Evolutionary conservation across 2,113 vertebrate genomes (phyloP).

Genomic region (Mola mola): DNA sequence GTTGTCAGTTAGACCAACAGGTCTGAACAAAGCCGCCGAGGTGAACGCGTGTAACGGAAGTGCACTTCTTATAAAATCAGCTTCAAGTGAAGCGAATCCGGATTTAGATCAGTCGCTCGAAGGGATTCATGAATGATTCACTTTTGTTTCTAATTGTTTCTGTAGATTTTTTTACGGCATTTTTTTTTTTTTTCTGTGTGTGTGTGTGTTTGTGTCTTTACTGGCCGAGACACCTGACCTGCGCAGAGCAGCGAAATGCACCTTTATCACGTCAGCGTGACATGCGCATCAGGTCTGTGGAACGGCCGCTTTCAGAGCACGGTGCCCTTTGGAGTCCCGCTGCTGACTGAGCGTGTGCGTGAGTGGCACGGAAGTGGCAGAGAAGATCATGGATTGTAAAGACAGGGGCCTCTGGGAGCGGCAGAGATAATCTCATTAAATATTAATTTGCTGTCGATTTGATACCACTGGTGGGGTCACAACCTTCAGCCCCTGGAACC

Average conservation of each 20-base stretch:
- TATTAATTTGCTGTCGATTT: constrained; percentile 31
- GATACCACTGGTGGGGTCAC: neutral
- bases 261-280: neutral
- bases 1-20: no score
- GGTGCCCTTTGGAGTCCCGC: constrained; percentile 30
- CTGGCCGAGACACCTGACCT: neutral
- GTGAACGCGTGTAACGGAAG: no score
- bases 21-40: no score
- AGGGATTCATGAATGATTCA: no score
- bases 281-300: no score
- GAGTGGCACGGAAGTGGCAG: no score
- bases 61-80: no score
- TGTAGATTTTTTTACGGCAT: neutral
- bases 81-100: no score
- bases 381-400: neutral
- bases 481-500: no score
- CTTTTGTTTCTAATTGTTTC: no score
- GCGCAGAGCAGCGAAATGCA: neutral
- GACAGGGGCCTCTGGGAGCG: neutral
- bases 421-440: constrained; percentile 51
- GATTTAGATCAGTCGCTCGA: no score
- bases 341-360: constrained; percentile 9
- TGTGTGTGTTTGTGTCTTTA: no score
- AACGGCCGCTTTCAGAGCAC: neutral
- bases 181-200: neutral